phyloP scores from a whole-genome alignment of 2,888 invertebrate species.

The Cosmia pyralina region DNA sequence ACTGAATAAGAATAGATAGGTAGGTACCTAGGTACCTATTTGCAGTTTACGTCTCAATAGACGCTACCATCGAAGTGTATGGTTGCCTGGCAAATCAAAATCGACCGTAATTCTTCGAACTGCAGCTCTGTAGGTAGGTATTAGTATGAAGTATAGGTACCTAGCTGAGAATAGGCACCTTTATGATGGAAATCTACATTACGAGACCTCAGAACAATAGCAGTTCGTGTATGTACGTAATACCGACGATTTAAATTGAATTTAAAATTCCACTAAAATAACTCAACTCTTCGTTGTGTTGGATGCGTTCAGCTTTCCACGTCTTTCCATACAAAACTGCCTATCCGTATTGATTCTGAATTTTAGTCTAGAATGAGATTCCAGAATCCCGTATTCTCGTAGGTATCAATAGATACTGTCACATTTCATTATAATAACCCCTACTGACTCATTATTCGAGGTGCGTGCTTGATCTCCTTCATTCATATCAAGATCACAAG shows the following conservation, averaged over 20 bases:
- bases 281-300: conserved; percentile 5
- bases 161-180: conserved; percentile 1
- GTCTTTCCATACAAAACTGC: too few species aligned
- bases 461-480: not conserved
- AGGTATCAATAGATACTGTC: not conserved
- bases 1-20: too few species aligned
- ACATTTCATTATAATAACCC: not conserved
- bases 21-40: not conserved
- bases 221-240: not conserved
- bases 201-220: conserved; percentile 41
- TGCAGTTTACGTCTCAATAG: not conserved
- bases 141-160: conserved; percentile 1
- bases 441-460: not conserved
- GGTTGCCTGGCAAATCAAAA: conserved; percentile 33
- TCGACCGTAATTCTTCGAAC: conserved; percentile 27
- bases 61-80: not conserved
- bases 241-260: not conserved
- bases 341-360: too few species aligned
- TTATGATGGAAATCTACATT: conserved; percentile 22
- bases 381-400: not conserved
- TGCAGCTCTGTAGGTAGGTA: conserved; percentile 2
- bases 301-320: too few species aligned
- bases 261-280: conserved; percentile 24
- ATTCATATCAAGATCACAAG: not conserved
- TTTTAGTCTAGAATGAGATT: not conserved